phyloP scores from a whole-genome alignment of 2,113 vertebrate genomes.

The Lepisosteus osseus region DNA sequence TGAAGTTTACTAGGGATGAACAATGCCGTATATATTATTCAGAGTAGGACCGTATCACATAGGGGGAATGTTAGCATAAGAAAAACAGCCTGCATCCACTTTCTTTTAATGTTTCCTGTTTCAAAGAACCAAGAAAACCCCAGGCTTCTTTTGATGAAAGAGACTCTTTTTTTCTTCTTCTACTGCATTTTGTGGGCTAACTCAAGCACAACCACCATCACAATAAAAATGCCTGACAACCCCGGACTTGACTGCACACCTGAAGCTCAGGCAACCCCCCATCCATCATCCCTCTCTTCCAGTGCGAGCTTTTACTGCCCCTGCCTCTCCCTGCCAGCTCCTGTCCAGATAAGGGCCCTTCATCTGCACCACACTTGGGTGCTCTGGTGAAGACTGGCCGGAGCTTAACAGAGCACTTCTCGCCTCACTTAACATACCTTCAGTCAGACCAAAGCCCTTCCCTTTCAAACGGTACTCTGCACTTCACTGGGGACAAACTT shows the following conservation, averaged over 20 bases:
- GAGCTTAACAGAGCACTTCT: background rate
- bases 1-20: background rate
- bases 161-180: conserved; percentile 51
- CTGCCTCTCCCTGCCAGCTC: background rate
- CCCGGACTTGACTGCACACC: conserved; percentile 9
- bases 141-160: conserved; percentile 56
- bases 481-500: too few species aligned
- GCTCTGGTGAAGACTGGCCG: background rate
- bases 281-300: background rate
- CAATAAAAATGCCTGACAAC: conserved; percentile 35
- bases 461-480: conserved; percentile 1
- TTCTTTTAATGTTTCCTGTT: conserved; percentile 42
- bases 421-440: conserved; percentile 11
- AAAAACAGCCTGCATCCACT: conserved; percentile 38
- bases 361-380: background rate
- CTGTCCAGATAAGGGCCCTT: conserved; percentile 22
- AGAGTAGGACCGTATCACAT: background rate
- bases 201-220: conserved; percentile 58
- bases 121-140: conserved; percentile 29
- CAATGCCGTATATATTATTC: background rate
- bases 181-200: conserved; percentile 66
- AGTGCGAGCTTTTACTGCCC: background rate
- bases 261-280: conserved; percentile 2
- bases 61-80: conserved; percentile 26
- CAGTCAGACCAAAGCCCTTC: conserved; percentile 21